phyloP scores from a whole-genome alignment of 2,797 vertebrate genomes.

The Chelmon rostratus region DNA sequence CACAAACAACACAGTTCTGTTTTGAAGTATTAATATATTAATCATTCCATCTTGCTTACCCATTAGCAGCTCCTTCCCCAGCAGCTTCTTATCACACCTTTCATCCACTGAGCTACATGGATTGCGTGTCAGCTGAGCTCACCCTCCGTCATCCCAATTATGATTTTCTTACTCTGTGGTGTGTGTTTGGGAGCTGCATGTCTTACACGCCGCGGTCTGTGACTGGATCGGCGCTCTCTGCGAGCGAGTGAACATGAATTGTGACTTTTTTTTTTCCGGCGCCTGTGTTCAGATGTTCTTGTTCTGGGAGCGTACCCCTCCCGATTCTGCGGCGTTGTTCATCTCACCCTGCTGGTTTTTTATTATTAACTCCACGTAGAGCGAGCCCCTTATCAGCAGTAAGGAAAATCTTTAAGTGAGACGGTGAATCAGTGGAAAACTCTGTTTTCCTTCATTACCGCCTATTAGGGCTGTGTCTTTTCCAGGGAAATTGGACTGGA shows the following conservation, averaged over 20 bases:
- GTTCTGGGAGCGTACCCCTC: conserved; percentile 10
- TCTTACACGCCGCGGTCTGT: background rate
- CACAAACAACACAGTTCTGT: conserved; percentile 29
- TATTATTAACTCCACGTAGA: conserved; percentile 46
- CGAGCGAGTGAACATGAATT: background rate
- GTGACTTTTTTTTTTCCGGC: background rate
- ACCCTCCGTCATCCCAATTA: conserved; percentile 41
- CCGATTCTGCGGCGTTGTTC: conserved; percentile 3
- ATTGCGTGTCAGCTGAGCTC: conserved; percentile 37
- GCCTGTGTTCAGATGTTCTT: conserved; percentile 12
- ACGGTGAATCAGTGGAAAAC: conserved; percentile 64
- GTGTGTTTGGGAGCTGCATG: conserved; percentile 13
- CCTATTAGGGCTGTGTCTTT: conserved; percentile 73
- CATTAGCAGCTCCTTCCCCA: conserved; percentile 59
- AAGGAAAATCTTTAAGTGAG: conserved; percentile 44
- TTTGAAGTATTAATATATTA: conserved; percentile 53
- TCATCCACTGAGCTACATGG: conserved; percentile 52
- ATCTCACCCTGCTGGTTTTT: conserved; percentile 4
- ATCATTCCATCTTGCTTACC: conserved; percentile 63
- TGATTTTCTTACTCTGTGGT: conserved; percentile 13
- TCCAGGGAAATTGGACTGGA: conserved; percentile 74
- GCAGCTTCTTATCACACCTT: conserved; percentile 55
- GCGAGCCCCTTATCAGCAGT: conserved; percentile 41
- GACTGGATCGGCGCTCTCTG: conserved; percentile 3
- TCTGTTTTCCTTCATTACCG: conserved; percentile 77